Evolutionary conservation across 1,140 invertebrate species (phyloP).

Genomic region (Trigoniulus corallinus): DNA sequence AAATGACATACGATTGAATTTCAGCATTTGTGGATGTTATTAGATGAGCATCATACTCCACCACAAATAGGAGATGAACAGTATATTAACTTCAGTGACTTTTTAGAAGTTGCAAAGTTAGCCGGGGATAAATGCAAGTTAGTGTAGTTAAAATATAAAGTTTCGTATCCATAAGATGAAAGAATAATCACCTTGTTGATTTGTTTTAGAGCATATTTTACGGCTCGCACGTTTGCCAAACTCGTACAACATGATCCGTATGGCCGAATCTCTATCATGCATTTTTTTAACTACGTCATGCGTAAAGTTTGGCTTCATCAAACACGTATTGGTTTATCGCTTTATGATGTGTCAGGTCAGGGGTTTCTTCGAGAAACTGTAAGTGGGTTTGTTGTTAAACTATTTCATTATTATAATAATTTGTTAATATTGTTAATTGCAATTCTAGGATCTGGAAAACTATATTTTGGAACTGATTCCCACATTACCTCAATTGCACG

Average conservation of each 20-base stretch:
- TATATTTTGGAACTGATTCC: slow-evolving; percentile 88
- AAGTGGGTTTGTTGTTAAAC: too few species aligned
- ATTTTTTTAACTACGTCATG: slow-evolving; percentile 91
- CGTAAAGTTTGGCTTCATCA: slow-evolving; percentile 85
- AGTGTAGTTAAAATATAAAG: slow-evolving; percentile 12
- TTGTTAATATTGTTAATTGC: slow-evolving; percentile 24
- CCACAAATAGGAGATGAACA: slow-evolving; percentile 52
- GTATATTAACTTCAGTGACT: slow-evolving; percentile 69
- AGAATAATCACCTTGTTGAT: not conserved
- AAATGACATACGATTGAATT: slow-evolving; percentile 6
- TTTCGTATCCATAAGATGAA: too few species aligned
- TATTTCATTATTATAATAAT: not conserved
- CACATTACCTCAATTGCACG: slow-evolving; percentile 70
- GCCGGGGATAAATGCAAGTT: slow-evolving; percentile 51
- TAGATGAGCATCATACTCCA: slow-evolving; percentile 61
- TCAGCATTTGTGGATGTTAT: slow-evolving; percentile 53
- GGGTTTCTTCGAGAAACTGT: slow-evolving; percentile 78
- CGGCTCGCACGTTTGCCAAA: slow-evolving; percentile 66
- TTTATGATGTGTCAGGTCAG: slow-evolving; percentile 83
- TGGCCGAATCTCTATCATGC: slow-evolving; percentile 60
- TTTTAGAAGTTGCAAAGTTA: slow-evolving; percentile 46
- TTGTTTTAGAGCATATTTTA: slow-evolving; percentile 50
- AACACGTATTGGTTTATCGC: slow-evolving; percentile 74
- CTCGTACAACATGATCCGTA: slow-evolving; percentile 64
- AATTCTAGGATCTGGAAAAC: slow-evolving; percentile 68